A percentile compares a stretch with the other conserved stretches of the same genome.
Conservation (phyloP, 1,140 invertebrate genomes). For the Halictus rubicundus region DNA sequence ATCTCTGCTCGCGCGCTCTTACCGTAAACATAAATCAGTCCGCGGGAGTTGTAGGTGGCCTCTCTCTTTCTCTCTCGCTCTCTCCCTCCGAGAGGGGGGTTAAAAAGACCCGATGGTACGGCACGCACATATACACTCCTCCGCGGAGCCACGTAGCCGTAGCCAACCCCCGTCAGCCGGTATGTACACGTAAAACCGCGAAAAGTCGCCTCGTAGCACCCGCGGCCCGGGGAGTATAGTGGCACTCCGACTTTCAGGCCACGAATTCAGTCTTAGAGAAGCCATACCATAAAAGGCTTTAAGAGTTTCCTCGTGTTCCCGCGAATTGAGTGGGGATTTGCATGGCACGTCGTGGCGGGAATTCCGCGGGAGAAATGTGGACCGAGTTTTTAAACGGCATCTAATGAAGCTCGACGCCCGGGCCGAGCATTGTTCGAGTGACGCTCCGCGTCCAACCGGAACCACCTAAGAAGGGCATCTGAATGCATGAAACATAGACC, state of each 20-base stretch:
- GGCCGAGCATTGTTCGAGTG: conserved; percentile 56
- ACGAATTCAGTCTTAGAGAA: conserved; percentile 63
- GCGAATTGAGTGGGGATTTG: conserved; percentile 64
- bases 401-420: conserved; percentile 60
- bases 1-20: conserved; percentile 1
- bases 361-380: conserved; percentile 62
- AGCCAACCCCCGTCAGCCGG: too few relatives aligned
- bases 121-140: not conserved
- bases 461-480: conserved; percentile 63
- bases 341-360: conserved; percentile 53
- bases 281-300: conserved; percentile 60
- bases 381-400: conserved; percentile 63
- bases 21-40: conserved; percentile 59
- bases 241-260: conserved; percentile 61
- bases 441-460: not conserved
- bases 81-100: conserved; percentile 48
- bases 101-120: conserved; percentile 43
- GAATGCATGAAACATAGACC: conserved; percentile 70
- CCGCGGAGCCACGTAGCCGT: too few relatives aligned
- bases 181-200: conserved; percentile 44
- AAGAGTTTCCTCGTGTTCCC: conserved; percentile 62
- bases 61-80: conserved; percentile 39
- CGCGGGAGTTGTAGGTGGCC: conserved; percentile 32
- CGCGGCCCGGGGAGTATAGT: conserved; percentile 42
- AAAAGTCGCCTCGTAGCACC: conserved; percentile 55